phyloP scores from a whole-genome alignment of 2,888 invertebrate species.

The Drosophila meridiana region DNA sequence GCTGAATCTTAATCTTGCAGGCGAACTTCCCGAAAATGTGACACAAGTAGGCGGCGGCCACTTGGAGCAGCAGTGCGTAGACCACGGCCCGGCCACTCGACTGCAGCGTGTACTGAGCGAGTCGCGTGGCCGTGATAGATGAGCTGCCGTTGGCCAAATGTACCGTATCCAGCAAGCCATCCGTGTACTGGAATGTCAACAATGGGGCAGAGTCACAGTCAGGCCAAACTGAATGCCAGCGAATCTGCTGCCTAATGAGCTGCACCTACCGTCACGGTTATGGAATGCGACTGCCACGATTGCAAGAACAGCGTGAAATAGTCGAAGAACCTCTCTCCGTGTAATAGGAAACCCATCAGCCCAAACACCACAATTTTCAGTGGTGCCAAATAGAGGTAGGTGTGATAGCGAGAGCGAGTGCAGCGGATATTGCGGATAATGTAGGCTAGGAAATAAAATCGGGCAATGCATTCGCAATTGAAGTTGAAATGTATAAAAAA shows the following conservation, averaged over 20 bases:
- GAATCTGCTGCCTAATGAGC: constrained; percentile 12
- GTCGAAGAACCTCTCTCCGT: constrained; percentile 70
- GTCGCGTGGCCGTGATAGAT: constrained; percentile 40
- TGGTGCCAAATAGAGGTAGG: constrained; percentile 90
- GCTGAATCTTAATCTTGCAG: constrained; percentile 95
- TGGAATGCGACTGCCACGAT: constrained; percentile 86
- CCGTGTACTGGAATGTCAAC: constrained; percentile 43
- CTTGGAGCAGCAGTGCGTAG: constrained; percentile 89
- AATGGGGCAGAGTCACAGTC: background rate
- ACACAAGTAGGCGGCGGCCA: constrained; percentile 88
- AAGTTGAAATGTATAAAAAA: background rate
- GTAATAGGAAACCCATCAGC: constrained; percentile 87
- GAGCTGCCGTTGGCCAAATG: constrained; percentile 46
- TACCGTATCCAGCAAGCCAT: constrained; percentile 30
- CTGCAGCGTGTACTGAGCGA: constrained; percentile 60
- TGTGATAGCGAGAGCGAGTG: constrained; percentile 89
- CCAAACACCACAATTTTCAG: constrained; percentile 92
- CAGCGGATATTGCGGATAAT: constrained; percentile 85
- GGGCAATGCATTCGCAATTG: background rate
- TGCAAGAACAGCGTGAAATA: constrained; percentile 85
- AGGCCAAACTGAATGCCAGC: background rate
- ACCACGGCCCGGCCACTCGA: constrained; percentile 83
- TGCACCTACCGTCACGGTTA: constrained; percentile 86
- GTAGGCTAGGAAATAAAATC: constrained; percentile 62
- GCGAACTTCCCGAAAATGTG: constrained; percentile 91